A percentile compares a stretch with the other conserved stretches of the same genome.
Conservation (phyloP, 1,140 invertebrate species). For the Lordiphosa mommai region DNA sequence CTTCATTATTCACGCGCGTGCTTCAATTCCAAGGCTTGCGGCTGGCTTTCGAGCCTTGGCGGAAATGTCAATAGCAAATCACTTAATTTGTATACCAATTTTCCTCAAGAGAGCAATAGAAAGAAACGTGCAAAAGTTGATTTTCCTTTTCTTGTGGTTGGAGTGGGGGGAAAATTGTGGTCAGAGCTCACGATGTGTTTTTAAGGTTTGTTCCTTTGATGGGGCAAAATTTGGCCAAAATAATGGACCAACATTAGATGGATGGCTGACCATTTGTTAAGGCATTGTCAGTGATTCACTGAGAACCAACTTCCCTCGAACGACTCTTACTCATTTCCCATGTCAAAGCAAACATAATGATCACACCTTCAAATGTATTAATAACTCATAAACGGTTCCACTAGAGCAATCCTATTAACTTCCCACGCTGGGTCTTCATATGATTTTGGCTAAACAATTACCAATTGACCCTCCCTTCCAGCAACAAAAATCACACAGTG, state of each 20-base stretch:
- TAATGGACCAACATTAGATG: too few species aligned
- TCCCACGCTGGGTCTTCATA: not conserved
- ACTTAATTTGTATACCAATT: conserved; percentile 78
- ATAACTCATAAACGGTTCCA: conserved; percentile 3
- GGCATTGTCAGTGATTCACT: too few species aligned
- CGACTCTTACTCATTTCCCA: not conserved
- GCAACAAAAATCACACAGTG: conserved; percentile 33
- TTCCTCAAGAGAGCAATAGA: conserved; percentile 37
- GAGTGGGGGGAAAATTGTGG: conserved; percentile 40
- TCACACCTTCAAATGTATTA: not conserved
- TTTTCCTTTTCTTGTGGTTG: not conserved
- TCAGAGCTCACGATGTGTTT: conserved; percentile 51
- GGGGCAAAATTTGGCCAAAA: too few species aligned
- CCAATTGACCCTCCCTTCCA: too few species aligned
- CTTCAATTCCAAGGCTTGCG: conserved; percentile 62
- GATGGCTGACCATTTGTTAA: too few species aligned
- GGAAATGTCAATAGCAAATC: conserved; percentile 79
- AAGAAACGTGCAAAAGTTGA: conserved; percentile 43
- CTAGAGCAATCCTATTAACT: conserved; percentile 3
- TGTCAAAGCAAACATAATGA: not conserved
- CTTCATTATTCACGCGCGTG: conserved; percentile 79
- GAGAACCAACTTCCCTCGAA: not conserved
- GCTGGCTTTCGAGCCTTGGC: conserved; percentile 27
- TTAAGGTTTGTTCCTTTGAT: too few species aligned
- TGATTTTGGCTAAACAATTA: too few species aligned